phyloP scores from a whole-genome alignment of 2,113 vertebrate species.

The Taxidea taxus region DNA sequence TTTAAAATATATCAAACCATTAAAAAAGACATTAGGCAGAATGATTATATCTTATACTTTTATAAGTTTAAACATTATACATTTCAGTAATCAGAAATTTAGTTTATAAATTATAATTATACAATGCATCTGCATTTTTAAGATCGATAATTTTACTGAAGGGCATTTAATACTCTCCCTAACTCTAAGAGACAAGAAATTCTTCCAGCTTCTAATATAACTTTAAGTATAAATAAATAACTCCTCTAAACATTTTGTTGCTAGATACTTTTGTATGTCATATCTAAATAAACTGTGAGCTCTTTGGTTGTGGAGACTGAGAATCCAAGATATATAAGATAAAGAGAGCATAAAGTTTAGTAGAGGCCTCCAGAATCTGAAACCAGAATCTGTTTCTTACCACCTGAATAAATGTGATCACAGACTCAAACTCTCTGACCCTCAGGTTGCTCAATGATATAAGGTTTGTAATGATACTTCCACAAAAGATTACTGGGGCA shows the following conservation, averaged over 20 bases:
- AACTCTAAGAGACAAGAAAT: neutral
- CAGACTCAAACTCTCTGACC: neutral
- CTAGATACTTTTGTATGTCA: neutral
- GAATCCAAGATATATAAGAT: neutral
- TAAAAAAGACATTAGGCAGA: neutral
- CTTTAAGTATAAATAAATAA: neutral
- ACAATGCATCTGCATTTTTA: neutral
- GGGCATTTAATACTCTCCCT: neutral
- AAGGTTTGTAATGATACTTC: neutral
- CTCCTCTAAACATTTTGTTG: neutral
- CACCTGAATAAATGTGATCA: neutral
- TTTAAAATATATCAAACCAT: conserved; percentile 84
- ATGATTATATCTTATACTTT: neutral
- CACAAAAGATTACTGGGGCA: neutral
- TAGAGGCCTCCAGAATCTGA: neutral
- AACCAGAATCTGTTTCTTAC: neutral
- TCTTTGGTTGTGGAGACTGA: neutral
- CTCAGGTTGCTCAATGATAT: neutral
- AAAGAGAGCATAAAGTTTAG: neutral
- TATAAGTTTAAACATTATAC: neutral
- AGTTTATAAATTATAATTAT: neutral
- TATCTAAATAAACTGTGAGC: neutral
- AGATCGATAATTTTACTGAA: neutral
- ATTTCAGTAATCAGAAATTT: conserved; percentile 7
- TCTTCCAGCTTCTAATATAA: neutral